Percentiles rank a stretch among this genome's conserved stretches.
Evolutionary conservation across 2,797 vertebrate genomes (phyloP).

Genomic region (Chiloscyllium punctatum): DNA sequence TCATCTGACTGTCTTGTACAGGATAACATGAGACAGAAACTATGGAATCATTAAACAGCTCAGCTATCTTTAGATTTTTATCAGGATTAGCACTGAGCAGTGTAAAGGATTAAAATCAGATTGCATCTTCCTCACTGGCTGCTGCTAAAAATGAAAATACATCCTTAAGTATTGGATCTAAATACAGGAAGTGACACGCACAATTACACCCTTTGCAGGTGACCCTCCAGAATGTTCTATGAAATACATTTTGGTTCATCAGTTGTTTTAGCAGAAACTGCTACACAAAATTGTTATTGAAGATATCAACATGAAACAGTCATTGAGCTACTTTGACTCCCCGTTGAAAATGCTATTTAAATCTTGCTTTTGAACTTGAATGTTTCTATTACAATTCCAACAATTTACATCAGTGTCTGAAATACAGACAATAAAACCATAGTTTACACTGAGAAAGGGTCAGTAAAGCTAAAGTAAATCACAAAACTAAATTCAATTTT

Average conservation of each 20-base stretch:
- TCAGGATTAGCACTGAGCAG: background rate
- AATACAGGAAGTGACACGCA: background rate
- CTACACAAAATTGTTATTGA: background rate
- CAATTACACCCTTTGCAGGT: background rate
- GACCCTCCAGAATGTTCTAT: background rate
- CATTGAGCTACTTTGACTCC: background rate
- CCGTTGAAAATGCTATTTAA: background rate
- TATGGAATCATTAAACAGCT: background rate
- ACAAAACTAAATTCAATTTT: background rate
- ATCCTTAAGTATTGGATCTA: background rate
- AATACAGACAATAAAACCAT: background rate
- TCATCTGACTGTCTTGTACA: background rate
- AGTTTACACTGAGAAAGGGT: background rate
- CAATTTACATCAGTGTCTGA: background rate
- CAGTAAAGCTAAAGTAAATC: background rate
- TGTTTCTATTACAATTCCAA: background rate
- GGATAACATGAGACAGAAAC: background rate
- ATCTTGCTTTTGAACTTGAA: background rate
- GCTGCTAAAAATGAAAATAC: background rate
- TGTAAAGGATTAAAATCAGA: slow-evolving; percentile 10
- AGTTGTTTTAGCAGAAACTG: background rate
- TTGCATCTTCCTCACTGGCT: background rate
- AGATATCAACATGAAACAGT: background rate
- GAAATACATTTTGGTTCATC: background rate
- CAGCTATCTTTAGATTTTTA: background rate